These are phyloP conservation scores for Erynnis tages DNA, from an alignment of 2,888 invertebrate species.

Conservation along the genomic window DNA sequence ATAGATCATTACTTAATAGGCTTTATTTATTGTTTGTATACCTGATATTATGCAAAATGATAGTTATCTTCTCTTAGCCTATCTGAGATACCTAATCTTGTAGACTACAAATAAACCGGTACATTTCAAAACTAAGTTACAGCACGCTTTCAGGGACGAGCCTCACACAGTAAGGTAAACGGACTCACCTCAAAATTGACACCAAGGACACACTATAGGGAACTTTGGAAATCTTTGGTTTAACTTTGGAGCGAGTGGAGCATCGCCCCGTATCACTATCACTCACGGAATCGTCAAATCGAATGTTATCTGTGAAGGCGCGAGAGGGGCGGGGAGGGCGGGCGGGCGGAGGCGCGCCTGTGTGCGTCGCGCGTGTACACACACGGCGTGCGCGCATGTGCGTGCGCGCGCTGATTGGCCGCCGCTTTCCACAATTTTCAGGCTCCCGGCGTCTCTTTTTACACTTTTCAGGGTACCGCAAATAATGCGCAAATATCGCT, in stretches of 20 bases:
- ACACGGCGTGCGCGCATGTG: slow-evolving; percentile 34
- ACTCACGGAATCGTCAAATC: slow-evolving; percentile 39
- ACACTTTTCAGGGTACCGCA: slow-evolving; percentile 30
- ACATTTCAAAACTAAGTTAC: background rate
- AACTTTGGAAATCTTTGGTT: slow-evolving; percentile 25
- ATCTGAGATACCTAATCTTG: slow-evolving; percentile 22
- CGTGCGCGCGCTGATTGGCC: slow-evolving; percentile 36
- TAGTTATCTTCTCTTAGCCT: slow-evolving; percentile 25
- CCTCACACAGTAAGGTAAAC: no score
- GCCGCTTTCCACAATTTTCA: slow-evolving; percentile 37
- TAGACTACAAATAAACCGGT: slow-evolving; percentile 20
- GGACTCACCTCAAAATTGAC: slow-evolving; percentile 28
- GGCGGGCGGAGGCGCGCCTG: slow-evolving; percentile 27
- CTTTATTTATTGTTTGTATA: slow-evolving; percentile 3
- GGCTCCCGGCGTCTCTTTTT: slow-evolving; percentile 25
- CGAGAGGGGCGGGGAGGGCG: slow-evolving; percentile 33
- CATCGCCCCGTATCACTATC: slow-evolving; percentile 41
- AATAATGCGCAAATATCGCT: background rate
- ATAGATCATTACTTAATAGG: no score
- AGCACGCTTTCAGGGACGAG: background rate
- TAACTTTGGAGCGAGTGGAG: slow-evolving; percentile 29
- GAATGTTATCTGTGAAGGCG: slow-evolving; percentile 37
- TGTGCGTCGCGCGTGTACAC: slow-evolving; percentile 29
- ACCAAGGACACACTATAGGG: background rate
- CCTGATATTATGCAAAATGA: slow-evolving; percentile 18